Evolutionary conservation across 2,797 vertebrate genomes (phyloP), one percentile per base, ranked within the genome.

Genomic region (Sebastes wilsoni): DNA sequence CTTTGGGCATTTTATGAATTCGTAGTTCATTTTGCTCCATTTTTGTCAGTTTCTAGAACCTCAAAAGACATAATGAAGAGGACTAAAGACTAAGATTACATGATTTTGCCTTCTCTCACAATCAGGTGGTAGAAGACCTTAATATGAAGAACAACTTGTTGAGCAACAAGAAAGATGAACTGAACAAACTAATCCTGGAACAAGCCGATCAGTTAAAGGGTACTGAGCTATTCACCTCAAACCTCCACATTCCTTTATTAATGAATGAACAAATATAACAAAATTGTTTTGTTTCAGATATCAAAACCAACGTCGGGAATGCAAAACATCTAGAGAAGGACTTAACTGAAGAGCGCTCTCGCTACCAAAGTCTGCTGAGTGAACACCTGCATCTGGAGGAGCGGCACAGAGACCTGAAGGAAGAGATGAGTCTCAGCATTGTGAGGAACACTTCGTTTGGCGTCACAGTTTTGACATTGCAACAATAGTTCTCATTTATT

Each of bases 341-440:
- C 64, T 93, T 99, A 81, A 96, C 95, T 0, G 98, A 98, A 32
- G 98, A 99, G 61, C 95, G 97, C 22, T 89, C 96, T 23, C 96
- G 97, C 74, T 99, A 99, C 88, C 98, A 99, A 93, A 97, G 95
- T 92, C 97, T 99, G 67, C 96, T 99, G 80, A 97, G 97, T 77
- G 97, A 99, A 83, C 97, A 98, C 91, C 96, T 97, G 88, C 95
- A 96, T 61, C 92, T 99, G 70, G 97, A 99, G 92, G 97, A 98
- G 81, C 96, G 94, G 1, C 97, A 98, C 1, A 96, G 94, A 68
- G 97, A 98, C 73, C 94, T 98, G 68, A 96, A 95, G 88, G 97
- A 98, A 28, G 97, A 99, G 81, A 96, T 96, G 95, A 94, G 93
- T 34, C 46, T 95, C 9, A 95, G 92, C 90, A 87, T 91, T 80